Evolutionary conservation across 2,888 invertebrate genomes (phyloP), one percentile per base, ranked within the genome.

Genomic region (Caradrina kadenii): DNA sequence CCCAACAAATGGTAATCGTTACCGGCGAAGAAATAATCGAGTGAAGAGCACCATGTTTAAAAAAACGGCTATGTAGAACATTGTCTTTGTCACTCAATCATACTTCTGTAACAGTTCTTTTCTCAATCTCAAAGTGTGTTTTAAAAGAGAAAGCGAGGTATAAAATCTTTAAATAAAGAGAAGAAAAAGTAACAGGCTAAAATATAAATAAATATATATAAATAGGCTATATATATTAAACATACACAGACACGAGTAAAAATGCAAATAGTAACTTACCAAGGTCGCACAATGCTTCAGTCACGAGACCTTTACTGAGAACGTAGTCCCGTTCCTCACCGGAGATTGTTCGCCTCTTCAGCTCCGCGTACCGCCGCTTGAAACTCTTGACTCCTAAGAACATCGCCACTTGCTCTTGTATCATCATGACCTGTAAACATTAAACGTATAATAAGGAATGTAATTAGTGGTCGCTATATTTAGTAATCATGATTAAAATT

Each of bases 321-420:
- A 99, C 96, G 93, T 97, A 99, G 88, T 98, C 98, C 67, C 98
- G 96, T 91, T 99, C 99, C 79, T 98, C 98, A 95, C 98, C 98
- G 1, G 84, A 86, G 35, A 99, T 97, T 78, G 97, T 96, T 65
- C 99, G 96, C 67, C 99, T 96, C 81, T 97, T 97, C 63, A 98
- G 92, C 91, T 98, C 98, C n/a, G 98, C 98, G 94, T 99, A 99
- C 89, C 99, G 99, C 79, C 99, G 96, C 92, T 99, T 99, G 93
- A 99, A 99, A 69, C 99, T 99, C 90, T 99, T 99, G 45, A 99
- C 98, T 50, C 98, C 98, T 75, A 99, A 96, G 93, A 98, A 99
- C 90, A 99, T 98, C 0, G 99, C 98, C 75, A 99, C 98, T 98
- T 97, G 99, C 91, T 99, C 99, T 93, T 99, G 99, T 70, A 99